Evolutionary conservation across 2,797 vertebrate genomes (phyloP), one percentile per base, ranked within the genome.

Genomic region (Phalanger gymnotis): DNA sequence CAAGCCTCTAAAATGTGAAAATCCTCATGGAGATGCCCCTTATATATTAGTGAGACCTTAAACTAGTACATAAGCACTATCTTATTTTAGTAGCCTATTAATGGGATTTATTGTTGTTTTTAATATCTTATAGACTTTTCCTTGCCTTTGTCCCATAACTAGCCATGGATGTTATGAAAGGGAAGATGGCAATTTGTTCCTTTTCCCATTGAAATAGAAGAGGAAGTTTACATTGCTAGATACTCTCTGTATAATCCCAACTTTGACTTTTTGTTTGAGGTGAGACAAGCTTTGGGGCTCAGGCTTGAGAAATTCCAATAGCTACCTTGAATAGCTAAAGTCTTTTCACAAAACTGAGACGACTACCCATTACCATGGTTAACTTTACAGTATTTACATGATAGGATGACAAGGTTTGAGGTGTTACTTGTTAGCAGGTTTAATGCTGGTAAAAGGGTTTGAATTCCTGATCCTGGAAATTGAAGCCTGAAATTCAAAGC

Each of bases 381-480:
- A 98, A 95, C n/a, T 94, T 96, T 95, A 95, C 31, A 14, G 53
- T 90, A 22, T 3, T 93, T 87, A 92, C 54, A 16, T 89, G 87
- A 31, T 27, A 28, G 92, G 87, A 90, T 92, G 56, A 58, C 31
- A 16, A 34, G 94, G 30, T 90, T 28, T 81, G 91, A 30, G 56
- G 94, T 66, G 96, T 94, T 91, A 87, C 51, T 51, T 93, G 96
- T 99, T 98, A 99, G 98, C 98, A 93, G 55, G 22, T 96, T 98
- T 99, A 98, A 98, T 98, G 94, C 2, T 30, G 87, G 51, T 54
- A 87, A 94, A 94, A 58, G 22, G 52, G 89, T 92, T 52, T 0
- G 54, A 3, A 87, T 87, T 7, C 0, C 95, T 51, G 3, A 40
- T 93, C 92, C 55, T 19, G 58, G 93, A 53, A n/a, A 16, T 47